phyloP scores from a whole-genome alignment of 2,797 vertebrate species.

The Hozukius guyotensis region DNA sequence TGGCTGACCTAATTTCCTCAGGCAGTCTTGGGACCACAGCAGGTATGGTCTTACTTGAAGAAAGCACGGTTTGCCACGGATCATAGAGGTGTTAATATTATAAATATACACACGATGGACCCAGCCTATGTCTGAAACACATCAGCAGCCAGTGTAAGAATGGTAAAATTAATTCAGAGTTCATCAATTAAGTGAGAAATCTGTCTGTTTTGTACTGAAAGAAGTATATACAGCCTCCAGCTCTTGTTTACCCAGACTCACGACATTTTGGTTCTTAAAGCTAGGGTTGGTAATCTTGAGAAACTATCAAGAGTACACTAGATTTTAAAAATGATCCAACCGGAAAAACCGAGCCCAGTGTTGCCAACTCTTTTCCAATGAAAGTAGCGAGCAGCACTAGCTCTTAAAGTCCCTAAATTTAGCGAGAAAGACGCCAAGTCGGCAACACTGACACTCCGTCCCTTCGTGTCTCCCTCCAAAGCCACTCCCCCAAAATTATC shows the following conservation, averaged over 20 bases:
- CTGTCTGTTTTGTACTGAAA: not conserved
- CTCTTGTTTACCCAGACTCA: not conserved
- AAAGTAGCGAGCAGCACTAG: too few species aligned
- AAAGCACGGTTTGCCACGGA: not conserved
- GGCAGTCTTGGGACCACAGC: not conserved
- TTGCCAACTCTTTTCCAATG: too few species aligned
- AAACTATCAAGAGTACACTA: too few species aligned
- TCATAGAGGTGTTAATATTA: not conserved
- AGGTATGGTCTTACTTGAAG: not conserved
- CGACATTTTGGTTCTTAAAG: too few species aligned
- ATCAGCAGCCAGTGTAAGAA: not conserved
- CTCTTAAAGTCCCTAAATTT: too few species aligned
- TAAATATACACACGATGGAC: too few species aligned
- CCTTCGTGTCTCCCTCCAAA: fast-evolving
- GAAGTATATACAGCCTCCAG: not conserved
- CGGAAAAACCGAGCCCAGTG: too few species aligned
- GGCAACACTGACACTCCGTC: too few species aligned
- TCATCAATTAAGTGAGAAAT: not conserved
- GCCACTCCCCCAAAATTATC: too few species aligned
- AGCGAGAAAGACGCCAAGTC: fast-evolving
- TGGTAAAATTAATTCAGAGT: not conserved
- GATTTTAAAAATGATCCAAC: too few species aligned
- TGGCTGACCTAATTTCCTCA: not conserved
- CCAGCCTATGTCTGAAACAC: not conserved
- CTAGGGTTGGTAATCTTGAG: too few species aligned